These are phyloP conservation scores for Leptogaster cylindrica DNA, from an alignment of 2,888 invertebrate species.

Conservation along the genomic window DNA sequence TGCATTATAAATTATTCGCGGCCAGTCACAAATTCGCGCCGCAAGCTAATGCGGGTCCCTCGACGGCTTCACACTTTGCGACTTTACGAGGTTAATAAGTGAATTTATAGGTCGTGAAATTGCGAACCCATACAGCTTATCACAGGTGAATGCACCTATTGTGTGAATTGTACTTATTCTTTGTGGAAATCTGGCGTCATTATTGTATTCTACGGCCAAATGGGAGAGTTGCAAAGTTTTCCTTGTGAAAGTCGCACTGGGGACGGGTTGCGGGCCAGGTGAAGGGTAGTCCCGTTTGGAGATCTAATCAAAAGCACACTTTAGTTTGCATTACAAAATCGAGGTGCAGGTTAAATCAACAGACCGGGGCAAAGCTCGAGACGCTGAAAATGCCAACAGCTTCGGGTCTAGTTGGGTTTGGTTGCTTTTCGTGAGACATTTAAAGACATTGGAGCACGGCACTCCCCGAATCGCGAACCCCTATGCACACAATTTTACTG, in stretches of 20 bases:
- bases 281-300: neutral
- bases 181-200: neutral
- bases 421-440: constrained; percentile 33
- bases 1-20: constrained; percentile 13
- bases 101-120: constrained; percentile 27
- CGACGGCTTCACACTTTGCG: too few relatives aligned
- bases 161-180: constrained; percentile 12
- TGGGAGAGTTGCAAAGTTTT: constrained; percentile 1
- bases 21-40: neutral
- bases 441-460: constrained; percentile 19
- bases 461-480: neutral
- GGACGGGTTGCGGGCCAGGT: neutral
- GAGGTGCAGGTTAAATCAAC: constrained; percentile 1
- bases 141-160: constrained; percentile 19
- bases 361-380: neutral
- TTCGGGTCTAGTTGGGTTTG: constrained; percentile 23
- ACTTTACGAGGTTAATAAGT: constrained; percentile 28
- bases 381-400: constrained; percentile 23
- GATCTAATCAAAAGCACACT: constrained; percentile 7
- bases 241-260: neutral
- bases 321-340: neutral
- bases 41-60: too few relatives aligned
- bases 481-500: constrained; percentile 4
- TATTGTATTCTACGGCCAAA: too few relatives aligned
- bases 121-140: neutral